Base-by-base conservation (phyloP, 2,113 vertebrate species). In the Ceyx melanurus region DNA sequence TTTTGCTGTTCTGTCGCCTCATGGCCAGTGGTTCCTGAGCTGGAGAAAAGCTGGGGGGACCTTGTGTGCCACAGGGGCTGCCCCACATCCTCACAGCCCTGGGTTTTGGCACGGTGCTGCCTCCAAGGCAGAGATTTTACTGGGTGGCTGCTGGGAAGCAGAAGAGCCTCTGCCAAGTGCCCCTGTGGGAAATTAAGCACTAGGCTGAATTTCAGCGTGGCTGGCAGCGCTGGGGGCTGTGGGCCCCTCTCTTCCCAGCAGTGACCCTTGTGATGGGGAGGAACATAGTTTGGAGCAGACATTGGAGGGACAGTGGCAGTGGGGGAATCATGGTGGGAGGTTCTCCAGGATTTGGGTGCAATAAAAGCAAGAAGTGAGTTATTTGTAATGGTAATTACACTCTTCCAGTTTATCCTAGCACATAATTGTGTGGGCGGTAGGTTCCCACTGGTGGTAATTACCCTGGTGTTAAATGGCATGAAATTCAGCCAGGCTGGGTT, bases 401-500 rank as follows among this genome's bases (percentile, higher is more conserved):
- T 89, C 82, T 88, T 92, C 96, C 86, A 90, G 95, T 94, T 95
- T 96, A 95, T 95, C 92, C 94, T 93, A 93, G 95, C 94, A 82
- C 72, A 83, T 91, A 95, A 92, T 95, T 91, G 92, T 92, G 93
- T 95, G 94, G 94, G 93, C 29, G 81, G 89, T 56, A 88, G 90
- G 93, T 95, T 97, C 96, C 90, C 95, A 95, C 50, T 88, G 94
- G 94, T 95, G 84, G 95, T 94, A 92, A 96, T 97, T 96, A 95
- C 94, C 94, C 92, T 56, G 89, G 94, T 95, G 71, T 86, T 92
- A 86, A 94, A 93, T 94, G 89, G 93, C 93, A 91, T 86, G 88
- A 92, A 92, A 96, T 85, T 91, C 94, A 88, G 85, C 82, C 20
- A 3, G 88, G 82, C 65, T 93, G 89, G 84, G 68, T 46, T 67